A percentile compares a stretch with the other conserved stretches of the same genome.
phyloP scores from a whole-genome alignment of 1,140 invertebrate species.

The Onthophagus taurus region DNA sequence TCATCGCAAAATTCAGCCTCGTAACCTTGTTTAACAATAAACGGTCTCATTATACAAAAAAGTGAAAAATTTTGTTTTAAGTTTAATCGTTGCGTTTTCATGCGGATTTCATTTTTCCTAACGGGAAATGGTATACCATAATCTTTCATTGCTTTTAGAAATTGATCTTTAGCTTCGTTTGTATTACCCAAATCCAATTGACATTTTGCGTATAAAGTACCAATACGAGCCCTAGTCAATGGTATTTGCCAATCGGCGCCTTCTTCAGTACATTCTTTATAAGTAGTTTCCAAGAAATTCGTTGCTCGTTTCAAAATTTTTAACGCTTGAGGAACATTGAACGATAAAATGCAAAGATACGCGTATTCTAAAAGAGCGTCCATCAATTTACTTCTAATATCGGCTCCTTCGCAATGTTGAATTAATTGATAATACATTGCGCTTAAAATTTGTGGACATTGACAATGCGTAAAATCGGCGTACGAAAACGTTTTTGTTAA shows the following conservation, averaged over 20 bases:
- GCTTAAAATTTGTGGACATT: conserved; percentile 44
- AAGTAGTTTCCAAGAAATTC: conserved; percentile 30
- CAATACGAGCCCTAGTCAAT: conserved; percentile 39
- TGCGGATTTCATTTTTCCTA: too few species aligned
- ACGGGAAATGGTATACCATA: conserved; percentile 23
- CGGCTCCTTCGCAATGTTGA: conserved; percentile 44
- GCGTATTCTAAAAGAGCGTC: conserved; percentile 46
- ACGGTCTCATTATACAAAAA: conserved; percentile 1
- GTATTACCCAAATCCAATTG: conserved; percentile 35
- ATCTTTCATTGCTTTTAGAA: conserved; percentile 30
- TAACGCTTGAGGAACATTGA: conserved; percentile 43
- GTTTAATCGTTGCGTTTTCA: neutral
- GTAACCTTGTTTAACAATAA: conserved; percentile 18
- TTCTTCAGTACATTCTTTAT: conserved; percentile 23
- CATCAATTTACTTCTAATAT: conserved; percentile 35
- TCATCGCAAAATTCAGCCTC: conserved; percentile 39
- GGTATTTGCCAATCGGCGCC: conserved; percentile 35
- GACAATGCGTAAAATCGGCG: conserved; percentile 41
- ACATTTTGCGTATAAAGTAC: conserved; percentile 38
- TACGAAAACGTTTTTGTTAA: conserved; percentile 37
- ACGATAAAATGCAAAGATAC: conserved; percentile 40
- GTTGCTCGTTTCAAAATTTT: conserved; percentile 42
- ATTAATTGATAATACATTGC: conserved; percentile 48
- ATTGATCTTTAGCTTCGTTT: conserved; percentile 30
- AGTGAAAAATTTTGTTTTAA: neutral